These are phyloP conservation scores for Euplagia quadripunctaria DNA, from an alignment of 2,888 invertebrate genomes.

Conservation along the genomic window DNA sequence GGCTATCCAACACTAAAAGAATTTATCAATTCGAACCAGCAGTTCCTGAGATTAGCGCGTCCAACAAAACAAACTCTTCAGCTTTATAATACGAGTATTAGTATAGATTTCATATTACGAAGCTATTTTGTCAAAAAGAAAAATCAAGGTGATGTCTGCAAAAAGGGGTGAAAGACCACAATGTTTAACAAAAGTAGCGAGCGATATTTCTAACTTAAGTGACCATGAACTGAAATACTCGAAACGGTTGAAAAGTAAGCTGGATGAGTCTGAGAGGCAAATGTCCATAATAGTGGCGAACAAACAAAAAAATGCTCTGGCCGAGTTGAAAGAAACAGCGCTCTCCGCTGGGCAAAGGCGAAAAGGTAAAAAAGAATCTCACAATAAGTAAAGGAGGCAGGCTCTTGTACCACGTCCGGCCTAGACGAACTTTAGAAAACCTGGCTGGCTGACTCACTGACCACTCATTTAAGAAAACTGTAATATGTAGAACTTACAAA, in stretches of 20 bases:
- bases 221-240: constrained; percentile 63
- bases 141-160: constrained; percentile 1
- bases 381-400: constrained; percentile 75
- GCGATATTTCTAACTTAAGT: constrained; percentile 58
- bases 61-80: no score
- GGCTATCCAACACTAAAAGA: no score
- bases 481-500: not conserved
- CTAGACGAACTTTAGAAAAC: constrained; percentile 67
- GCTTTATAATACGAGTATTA: no score
- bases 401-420: constrained; percentile 68
- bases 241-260: constrained; percentile 56
- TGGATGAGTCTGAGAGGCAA: constrained; percentile 72
- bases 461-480: constrained; percentile 41
- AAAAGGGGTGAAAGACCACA: constrained; percentile 39
- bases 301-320: constrained; percentile 74
- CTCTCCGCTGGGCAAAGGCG: constrained; percentile 72
- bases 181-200: constrained; percentile 51
- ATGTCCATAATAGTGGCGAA: constrained; percentile 73
- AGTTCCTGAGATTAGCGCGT: no score
- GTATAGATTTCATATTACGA: not conserved
- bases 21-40: no score
- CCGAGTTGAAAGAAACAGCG: constrained; percentile 72
- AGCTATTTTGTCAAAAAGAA: not conserved
- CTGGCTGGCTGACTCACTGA: constrained; percentile 52
- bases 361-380: constrained; percentile 73